These are phyloP conservation scores for Amphiura filiformis DNA, from an alignment of 35 echinoderm and acorn worm species.

Conservation along the genomic window DNA sequence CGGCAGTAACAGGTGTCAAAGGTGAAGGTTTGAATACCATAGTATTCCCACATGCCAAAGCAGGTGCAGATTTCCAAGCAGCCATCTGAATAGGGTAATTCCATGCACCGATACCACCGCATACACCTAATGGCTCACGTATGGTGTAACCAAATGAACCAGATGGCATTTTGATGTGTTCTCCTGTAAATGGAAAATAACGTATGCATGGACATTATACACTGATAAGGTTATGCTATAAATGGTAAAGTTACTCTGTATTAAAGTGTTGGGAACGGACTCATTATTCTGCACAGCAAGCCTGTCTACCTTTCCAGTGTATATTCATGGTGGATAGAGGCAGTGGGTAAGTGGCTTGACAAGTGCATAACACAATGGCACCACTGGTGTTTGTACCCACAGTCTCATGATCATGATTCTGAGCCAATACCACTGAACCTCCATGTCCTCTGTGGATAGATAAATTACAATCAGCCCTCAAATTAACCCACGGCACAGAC, in stretches of 20 bases:
- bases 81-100: slow-evolving; percentile 94
- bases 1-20: slow-evolving; percentile 79
- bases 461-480: too few relatives aligned
- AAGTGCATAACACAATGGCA: too few relatives aligned
- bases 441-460: too few relatives aligned
- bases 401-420: too few relatives aligned
- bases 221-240: background rate
- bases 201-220: background rate
- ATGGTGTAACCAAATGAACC: slow-evolving; percentile 87
- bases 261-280: background rate
- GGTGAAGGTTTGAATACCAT: slow-evolving; percentile 97
- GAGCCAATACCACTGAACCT: too few relatives aligned
- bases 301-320: too few relatives aligned
- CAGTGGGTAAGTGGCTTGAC: too few relatives aligned
- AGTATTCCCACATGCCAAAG: slow-evolving; percentile 87
- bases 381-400: too few relatives aligned
- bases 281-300: background rate
- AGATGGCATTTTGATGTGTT: slow-evolving; percentile 65
- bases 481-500: too few relatives aligned
- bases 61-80: slow-evolving; percentile 84
- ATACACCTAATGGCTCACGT: slow-evolving; percentile 86
- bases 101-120: slow-evolving; percentile 94
- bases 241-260: background rate
- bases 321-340: too few relatives aligned
- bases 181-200: slow-evolving; percentile 65